These are phyloP conservation scores for Anarhynchus alexandrinus DNA, from an alignment of 2,113 vertebrate species.

Conservation along the genomic window DNA sequence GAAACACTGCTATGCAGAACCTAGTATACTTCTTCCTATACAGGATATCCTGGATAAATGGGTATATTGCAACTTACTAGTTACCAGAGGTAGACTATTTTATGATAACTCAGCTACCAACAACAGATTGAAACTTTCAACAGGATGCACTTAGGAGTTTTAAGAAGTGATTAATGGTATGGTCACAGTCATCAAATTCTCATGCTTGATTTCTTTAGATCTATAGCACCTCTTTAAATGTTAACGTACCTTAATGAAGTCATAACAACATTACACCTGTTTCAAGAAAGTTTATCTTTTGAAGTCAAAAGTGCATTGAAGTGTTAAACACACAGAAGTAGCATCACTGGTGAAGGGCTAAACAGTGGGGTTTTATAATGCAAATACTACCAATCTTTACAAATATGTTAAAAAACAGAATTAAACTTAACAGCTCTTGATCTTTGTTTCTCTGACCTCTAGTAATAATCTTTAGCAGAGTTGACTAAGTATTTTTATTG, in stretches of 20 bases:
- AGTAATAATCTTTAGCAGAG: background rate
- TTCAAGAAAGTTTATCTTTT: background rate
- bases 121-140: background rate
- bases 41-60: background rate
- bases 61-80: background rate
- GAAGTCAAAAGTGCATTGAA: background rate
- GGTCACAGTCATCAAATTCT: background rate
- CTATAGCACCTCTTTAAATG: background rate
- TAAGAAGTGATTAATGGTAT: background rate
- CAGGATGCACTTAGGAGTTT: background rate
- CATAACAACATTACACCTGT: background rate
- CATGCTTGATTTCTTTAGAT: background rate
- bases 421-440: background rate
- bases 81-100: background rate
- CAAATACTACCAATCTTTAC: background rate
- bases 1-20: background rate
- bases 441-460: background rate
- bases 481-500: background rate
- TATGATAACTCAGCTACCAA: background rate
- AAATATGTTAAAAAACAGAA: background rate
- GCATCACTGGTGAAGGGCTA: background rate
- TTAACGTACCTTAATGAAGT: background rate
- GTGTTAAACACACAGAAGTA: background rate
- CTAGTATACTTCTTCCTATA: background rate
- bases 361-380: background rate